Evolutionary conservation across 2,113 vertebrate genomes (phyloP).

Genomic region (Dipodomys stephensi): DNA sequence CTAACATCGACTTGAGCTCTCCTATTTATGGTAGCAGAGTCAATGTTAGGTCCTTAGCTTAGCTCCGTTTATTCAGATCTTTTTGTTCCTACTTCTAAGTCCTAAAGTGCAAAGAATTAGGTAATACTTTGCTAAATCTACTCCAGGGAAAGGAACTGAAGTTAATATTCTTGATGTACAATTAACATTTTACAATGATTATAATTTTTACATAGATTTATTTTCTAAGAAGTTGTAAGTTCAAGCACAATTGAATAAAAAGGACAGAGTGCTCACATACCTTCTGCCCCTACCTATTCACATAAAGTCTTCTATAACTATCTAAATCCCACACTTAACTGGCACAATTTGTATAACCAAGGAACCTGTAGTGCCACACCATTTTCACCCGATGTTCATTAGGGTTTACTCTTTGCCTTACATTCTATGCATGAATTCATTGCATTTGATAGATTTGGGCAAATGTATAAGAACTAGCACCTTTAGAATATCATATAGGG

Average conservation of each 20-base stretch:
- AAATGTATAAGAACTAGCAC: not conserved
- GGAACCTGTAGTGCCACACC: not conserved
- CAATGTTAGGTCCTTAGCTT: not conserved
- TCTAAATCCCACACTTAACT: not conserved
- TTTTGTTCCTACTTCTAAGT: not conserved
- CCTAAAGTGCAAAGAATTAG: not conserved
- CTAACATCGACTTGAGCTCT: not conserved
- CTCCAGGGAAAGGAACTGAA: not conserved
- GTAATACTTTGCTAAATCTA: not conserved
- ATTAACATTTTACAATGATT: not conserved
- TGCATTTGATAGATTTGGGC: not conserved
- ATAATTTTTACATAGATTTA: not conserved
- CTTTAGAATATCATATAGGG: not conserved
- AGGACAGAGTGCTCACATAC: not conserved
- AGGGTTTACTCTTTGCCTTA: not conserved
- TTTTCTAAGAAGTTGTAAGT: slow-evolving; percentile 34
- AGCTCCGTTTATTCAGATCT: not conserved
- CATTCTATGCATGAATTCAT: too few species aligned
- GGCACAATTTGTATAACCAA: not conserved
- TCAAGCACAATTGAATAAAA: slow-evolving; percentile 13
- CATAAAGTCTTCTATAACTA: not conserved
- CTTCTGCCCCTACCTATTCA: too few species aligned
- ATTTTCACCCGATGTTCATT: not conserved
- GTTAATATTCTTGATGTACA: not conserved
- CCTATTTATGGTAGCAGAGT: too few species aligned